These are phyloP conservation scores for Galemys pyrenaicus DNA, from an alignment of 2,113 vertebrate genomes.

Conservation along the genomic window DNA sequence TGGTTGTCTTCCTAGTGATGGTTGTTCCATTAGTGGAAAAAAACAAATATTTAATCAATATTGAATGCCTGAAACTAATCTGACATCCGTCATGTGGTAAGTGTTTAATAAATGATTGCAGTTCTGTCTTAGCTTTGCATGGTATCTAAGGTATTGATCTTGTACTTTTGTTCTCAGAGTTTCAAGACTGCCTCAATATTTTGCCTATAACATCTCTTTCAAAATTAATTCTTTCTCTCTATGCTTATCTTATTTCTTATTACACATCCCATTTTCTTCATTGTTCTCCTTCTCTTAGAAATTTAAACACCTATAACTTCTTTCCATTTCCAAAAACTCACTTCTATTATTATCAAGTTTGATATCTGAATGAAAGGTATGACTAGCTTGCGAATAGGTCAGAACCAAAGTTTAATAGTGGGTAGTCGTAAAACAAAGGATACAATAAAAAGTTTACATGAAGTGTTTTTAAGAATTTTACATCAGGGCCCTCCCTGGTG, in stretches of 20 bases:
- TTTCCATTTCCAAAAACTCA: background rate
- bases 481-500: background rate
- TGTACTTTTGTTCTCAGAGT: background rate
- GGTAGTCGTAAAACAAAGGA: background rate
- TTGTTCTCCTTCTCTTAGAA: background rate
- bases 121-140: background rate
- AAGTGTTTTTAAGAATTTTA: background rate
- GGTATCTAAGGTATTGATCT: background rate
- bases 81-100: background rate
- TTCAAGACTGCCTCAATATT: background rate
- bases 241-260: background rate
- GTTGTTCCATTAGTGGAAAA: background rate
- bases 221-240: background rate
- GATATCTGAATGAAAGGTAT: background rate
- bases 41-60: background rate
- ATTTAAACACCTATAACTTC: background rate
- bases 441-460: background rate
- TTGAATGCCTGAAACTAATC: background rate
- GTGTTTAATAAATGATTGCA: background rate
- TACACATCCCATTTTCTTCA: background rate
- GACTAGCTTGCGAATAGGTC: background rate
- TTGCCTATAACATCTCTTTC: background rate
- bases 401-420: background rate
- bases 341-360: background rate
- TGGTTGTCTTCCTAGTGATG: background rate